Percentiles rank a stretch among this genome's conserved stretches.
These are phyloP conservation scores for Lophius piscatorius DNA, from an alignment of 2,113 vertebrate genomes.

Conservation along the genomic window DNA sequence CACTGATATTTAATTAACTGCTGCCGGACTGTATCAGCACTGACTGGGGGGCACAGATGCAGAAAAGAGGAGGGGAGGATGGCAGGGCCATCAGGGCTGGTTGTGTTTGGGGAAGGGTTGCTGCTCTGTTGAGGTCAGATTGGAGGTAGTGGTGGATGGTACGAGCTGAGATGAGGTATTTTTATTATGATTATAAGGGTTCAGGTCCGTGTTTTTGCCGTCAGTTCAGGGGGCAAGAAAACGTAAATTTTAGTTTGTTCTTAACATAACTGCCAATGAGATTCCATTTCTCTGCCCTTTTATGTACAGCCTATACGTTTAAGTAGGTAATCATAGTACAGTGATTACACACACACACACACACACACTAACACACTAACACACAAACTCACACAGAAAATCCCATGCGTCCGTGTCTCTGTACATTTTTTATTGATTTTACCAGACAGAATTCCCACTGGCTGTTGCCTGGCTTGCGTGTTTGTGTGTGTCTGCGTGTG, in stretches of 20 bases:
- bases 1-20: slow-evolving; percentile 67
- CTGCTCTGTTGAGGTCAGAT: slow-evolving; percentile 32
- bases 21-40: slow-evolving; percentile 61
- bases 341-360: slow-evolving; percentile 1
- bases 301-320: too few relatives aligned
- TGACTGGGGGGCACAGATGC: slow-evolving; percentile 49
- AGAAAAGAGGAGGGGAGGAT: slow-evolving; percentile 3
- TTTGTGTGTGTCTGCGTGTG: slow-evolving; percentile 11
- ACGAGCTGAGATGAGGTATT: slow-evolving; percentile 45
- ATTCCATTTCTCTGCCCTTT: slow-evolving; percentile 45
- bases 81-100: slow-evolving; percentile 2
- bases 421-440: too few relatives aligned
- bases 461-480: too few relatives aligned
- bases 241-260: slow-evolving; percentile 9
- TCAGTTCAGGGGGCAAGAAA: too few relatives aligned
- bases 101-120: neutral
- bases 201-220: slow-evolving; percentile 47
- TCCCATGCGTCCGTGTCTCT: too few relatives aligned
- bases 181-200: slow-evolving; percentile 52
- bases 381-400: slow-evolving; percentile 3
- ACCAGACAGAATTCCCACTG: too few relatives aligned
- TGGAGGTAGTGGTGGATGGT: slow-evolving; percentile 8
- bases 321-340: too few relatives aligned
- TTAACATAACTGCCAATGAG: slow-evolving; percentile 27
- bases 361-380: slow-evolving; percentile 3